Evolutionary conservation across 2,888 invertebrate species (phyloP).

Genomic region (Calameuta filiformis): DNA sequence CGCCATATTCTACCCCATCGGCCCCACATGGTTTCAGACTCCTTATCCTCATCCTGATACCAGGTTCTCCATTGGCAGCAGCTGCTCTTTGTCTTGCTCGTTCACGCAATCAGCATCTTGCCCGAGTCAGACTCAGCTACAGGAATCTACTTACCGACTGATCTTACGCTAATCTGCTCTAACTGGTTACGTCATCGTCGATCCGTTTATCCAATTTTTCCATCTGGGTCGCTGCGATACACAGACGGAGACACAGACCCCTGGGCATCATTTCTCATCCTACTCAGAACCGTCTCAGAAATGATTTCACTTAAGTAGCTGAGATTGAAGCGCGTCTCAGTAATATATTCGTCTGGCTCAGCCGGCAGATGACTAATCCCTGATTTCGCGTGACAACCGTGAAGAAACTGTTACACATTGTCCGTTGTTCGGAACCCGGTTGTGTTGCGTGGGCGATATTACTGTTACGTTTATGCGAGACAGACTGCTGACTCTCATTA

Average conservation of each 20-base stretch:
- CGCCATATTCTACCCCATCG: constrained; percentile 29
- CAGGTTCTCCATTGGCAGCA: neutral
- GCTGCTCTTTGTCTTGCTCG: neutral
- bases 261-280: neutral
- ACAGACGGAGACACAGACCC: neutral
- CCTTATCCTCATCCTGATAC: neutral
- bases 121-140: neutral
- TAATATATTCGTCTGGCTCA: constrained; percentile 34
- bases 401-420: constrained; percentile 62
- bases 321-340: neutral
- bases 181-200: neutral
- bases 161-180: neutral
- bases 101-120: neutral
- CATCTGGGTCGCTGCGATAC: neutral
- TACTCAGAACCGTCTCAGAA: neutral
- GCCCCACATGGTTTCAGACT: constrained; percentile 4
- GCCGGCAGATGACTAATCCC: constrained; percentile 48
- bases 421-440: constrained; percentile 48
- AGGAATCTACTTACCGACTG: neutral
- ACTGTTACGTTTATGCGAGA: constrained; percentile 29
- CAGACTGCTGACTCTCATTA: constrained; percentile 19
- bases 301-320: neutral
- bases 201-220: neutral
- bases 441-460: constrained; percentile 39
- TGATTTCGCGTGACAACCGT: constrained; percentile 57